phyloP scores from a whole-genome alignment of 2,888 invertebrate genomes.

The Hyposoter dolosus region DNA sequence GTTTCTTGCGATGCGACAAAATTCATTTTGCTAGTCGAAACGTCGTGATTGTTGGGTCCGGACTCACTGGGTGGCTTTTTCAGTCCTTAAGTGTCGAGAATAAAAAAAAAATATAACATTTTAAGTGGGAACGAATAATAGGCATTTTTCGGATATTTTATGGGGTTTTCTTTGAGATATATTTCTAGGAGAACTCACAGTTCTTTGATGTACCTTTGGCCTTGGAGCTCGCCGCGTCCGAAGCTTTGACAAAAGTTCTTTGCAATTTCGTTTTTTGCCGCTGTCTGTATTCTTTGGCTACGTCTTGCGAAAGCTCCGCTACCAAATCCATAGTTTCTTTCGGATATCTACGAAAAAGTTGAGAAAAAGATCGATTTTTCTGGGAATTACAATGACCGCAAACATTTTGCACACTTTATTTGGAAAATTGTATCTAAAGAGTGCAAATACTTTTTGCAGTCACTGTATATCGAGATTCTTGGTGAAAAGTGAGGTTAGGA shows the following conservation, averaged over 20 bases:
- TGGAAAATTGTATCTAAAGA: not conserved
- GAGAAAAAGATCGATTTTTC: not conserved
- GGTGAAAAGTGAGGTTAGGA: not conserved
- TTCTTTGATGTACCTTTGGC: constrained; percentile 88
- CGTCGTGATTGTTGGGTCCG: constrained; percentile 3
- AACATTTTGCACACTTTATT: not conserved
- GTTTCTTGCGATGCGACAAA: constrained; percentile 41
- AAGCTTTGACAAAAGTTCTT: constrained; percentile 91
- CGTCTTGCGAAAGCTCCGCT: constrained; percentile 90
- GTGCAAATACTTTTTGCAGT: not conserved
- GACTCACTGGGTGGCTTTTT: constrained; percentile 25
- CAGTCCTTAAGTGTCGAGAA: constrained; percentile 61
- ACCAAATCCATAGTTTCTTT: constrained; percentile 92
- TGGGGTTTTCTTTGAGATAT: not conserved
- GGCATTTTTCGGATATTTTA: not conserved
- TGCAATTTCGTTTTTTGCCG: constrained; percentile 88
- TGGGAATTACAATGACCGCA: no score
- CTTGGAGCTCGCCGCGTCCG: constrained; percentile 91
- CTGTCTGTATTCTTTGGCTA: constrained; percentile 90
- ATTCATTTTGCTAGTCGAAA: constrained; percentile 56
- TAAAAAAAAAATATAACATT: not conserved
- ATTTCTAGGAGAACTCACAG: constrained; percentile 78
- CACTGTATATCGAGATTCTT: not conserved
- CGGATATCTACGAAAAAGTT: constrained; percentile 89
- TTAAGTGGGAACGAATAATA: not conserved